Evolutionary conservation across 2,113 vertebrate genomes (phyloP), one percentile per base, ranked within the genome.

Genomic region (Ictalurus punctatus): DNA sequence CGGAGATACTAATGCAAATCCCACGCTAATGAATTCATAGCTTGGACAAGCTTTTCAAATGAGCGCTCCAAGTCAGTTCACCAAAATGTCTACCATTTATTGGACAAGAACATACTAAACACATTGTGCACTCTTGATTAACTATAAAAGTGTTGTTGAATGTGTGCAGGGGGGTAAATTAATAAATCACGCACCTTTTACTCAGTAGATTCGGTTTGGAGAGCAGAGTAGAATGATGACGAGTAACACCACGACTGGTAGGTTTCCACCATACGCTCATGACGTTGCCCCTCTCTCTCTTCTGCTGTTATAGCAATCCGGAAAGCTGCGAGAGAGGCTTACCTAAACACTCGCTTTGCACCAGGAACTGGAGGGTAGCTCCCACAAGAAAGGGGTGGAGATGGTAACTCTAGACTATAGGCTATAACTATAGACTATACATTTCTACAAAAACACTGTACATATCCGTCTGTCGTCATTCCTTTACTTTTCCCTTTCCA

Each of bases 311-410:
- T 9, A 65, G 83, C 0, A 1, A 65, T 9, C 16, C 0, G 17
- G 5, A 69, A 52, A 19, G 44, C 40, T 84, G 6, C 23, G 10
- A 16, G 2, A 83, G 30, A 59, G 2, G 56, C 13, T 48, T 52
- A 69, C 54, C 82, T n/a, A 1, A 8, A 80, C 9, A 12, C 48
- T 52, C 8, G 3, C 54, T 59, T 37, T 37, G 19, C 44, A 61
- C 16, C 19, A 58, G 56, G 30, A 19, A 37, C n/a, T 25, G 10
- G 56, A 83, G 56, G 56, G n/a, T 30, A 37, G 37, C 76, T 10
- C 80, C 80, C 30, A 83, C 30, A 83, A 59, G 19, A 30, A 83
- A 79, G 52, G 30, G 80, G 80, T 12, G 80, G 80, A 37, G 56
- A 58, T 23, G 7, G 6, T 10, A 14, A 23, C 78, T 48, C 78